Percentiles rank a stretch among this genome's conserved stretches.
Conservation (phyloP, 2,888 invertebrate genomes). For the Phrixothrix hirtus region DNA sequence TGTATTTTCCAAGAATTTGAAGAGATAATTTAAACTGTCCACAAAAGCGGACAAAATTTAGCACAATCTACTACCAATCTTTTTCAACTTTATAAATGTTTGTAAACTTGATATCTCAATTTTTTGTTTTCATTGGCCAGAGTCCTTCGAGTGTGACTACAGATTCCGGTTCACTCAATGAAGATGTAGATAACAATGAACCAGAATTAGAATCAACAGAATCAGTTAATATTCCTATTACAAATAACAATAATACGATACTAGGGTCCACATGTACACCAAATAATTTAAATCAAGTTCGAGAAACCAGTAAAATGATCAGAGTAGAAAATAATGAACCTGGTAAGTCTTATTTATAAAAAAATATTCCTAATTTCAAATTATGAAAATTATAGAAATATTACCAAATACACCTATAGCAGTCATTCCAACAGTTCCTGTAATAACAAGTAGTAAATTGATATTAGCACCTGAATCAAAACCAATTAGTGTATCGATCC, state of each 20-base stretch:
- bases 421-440: slow-evolving; percentile 42
- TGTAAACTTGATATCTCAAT: neutral
- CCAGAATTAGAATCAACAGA: slow-evolving; percentile 54
- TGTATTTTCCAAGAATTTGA: no score
- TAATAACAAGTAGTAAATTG: slow-evolving; percentile 40
- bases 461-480: slow-evolving; percentile 36
- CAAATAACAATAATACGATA: slow-evolving; percentile 17
- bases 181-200: slow-evolving; percentile 59
- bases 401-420: slow-evolving; percentile 18
- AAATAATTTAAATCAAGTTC: slow-evolving; percentile 9
- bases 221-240: slow-evolving; percentile 47
- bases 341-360: slow-evolving; percentile 4
- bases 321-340: slow-evolving; percentile 15
- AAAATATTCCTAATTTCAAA: neutral
- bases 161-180: slow-evolving; percentile 81
- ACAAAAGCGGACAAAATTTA: no score
- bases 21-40: no score
- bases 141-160: slow-evolving; percentile 85
- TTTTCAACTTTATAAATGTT: neutral
- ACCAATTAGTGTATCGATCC: slow-evolving; percentile 54
- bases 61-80: no score
- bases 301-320: slow-evolving; percentile 18
- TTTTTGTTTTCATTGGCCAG: slow-evolving; percentile 58
- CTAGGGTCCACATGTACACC: slow-evolving; percentile 10
- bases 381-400: neutral